Conservation (phyloP, 2,888 invertebrate genomes). For the Lithosia quadra region DNA sequence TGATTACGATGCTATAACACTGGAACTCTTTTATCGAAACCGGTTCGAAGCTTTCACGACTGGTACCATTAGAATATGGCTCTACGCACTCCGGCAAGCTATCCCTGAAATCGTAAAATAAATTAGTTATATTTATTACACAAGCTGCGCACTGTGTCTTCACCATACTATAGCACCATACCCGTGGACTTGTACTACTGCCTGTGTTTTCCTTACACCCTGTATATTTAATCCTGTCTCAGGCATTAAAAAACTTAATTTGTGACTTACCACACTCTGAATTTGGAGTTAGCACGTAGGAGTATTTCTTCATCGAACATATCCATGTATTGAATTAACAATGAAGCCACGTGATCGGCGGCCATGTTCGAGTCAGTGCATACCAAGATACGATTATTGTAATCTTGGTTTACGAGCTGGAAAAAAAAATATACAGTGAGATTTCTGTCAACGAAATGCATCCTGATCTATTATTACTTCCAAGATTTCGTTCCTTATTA, state of each 20-base stretch:
- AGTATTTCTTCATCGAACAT: slow-evolving; percentile 56
- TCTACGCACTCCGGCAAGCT: slow-evolving; percentile 52
- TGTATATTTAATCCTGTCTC: too few species aligned
- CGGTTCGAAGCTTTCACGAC: slow-evolving; percentile 20
- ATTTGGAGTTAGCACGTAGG: slow-evolving; percentile 69
- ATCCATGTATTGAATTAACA: slow-evolving; percentile 63
- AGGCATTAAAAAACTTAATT: neutral
- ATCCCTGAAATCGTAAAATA: slow-evolving; percentile 49
- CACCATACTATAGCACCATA: too few species aligned
- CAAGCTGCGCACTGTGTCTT: too few species aligned
- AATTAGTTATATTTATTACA: neutral
- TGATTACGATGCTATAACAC: slow-evolving; percentile 56
- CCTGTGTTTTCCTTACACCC: too few species aligned
- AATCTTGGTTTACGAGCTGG: slow-evolving; percentile 59
- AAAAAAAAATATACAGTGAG: slow-evolving; percentile 18
- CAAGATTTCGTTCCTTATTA: too few species aligned
- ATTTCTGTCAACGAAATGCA: neutral
- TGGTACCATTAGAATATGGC: slow-evolving; percentile 56
- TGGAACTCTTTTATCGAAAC: slow-evolving; percentile 45
- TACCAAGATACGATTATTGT: slow-evolving; percentile 66
- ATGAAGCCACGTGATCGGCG: slow-evolving; percentile 74
- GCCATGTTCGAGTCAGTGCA: slow-evolving; percentile 81
- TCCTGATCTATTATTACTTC: neutral
- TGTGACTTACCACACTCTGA: slow-evolving; percentile 66
- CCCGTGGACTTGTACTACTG: too few species aligned